phyloP scores from a whole-genome alignment of 2,797 vertebrate genomes.

The Argentina silus region DNA sequence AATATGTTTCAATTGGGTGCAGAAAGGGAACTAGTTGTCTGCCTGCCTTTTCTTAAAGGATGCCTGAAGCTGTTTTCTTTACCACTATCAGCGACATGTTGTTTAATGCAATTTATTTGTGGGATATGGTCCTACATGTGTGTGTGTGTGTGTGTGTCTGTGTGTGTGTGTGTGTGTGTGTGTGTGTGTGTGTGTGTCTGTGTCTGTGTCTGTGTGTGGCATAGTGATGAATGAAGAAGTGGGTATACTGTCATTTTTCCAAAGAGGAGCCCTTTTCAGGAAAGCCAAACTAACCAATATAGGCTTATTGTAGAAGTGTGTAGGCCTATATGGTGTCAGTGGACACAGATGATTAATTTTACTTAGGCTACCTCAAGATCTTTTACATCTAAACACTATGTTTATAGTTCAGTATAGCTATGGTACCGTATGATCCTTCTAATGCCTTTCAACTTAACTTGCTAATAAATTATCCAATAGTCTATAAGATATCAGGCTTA shows the following conservation, averaged over 20 bases:
- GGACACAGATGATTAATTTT: too few species aligned
- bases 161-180: neutral
- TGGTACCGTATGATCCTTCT: too few species aligned
- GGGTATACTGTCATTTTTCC: too few species aligned
- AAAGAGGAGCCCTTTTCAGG: too few species aligned
- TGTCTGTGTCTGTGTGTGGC: neutral
- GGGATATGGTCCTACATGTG: neutral
- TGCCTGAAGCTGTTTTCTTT: neutral
- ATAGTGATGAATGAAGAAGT: neutral
- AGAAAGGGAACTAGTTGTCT: neutral
- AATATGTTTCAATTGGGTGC: slow-evolving; percentile 10
- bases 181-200: neutral
- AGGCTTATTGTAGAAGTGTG: too few species aligned
- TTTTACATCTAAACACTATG: too few species aligned
- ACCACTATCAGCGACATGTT: neutral
- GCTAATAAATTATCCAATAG: too few species aligned
- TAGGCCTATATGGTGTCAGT: too few species aligned
- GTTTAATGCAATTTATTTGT: neutral
- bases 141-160: neutral
- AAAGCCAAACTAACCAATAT: too few species aligned
- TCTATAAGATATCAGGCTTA: neutral
- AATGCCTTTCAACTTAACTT: too few species aligned
- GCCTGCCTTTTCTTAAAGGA: neutral
- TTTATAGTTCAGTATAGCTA: too few species aligned
- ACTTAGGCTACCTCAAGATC: too few species aligned